These are phyloP conservation scores for Heliconius cydno DNA, from an alignment of 2,888 invertebrate genomes.

Conservation along the genomic window DNA sequence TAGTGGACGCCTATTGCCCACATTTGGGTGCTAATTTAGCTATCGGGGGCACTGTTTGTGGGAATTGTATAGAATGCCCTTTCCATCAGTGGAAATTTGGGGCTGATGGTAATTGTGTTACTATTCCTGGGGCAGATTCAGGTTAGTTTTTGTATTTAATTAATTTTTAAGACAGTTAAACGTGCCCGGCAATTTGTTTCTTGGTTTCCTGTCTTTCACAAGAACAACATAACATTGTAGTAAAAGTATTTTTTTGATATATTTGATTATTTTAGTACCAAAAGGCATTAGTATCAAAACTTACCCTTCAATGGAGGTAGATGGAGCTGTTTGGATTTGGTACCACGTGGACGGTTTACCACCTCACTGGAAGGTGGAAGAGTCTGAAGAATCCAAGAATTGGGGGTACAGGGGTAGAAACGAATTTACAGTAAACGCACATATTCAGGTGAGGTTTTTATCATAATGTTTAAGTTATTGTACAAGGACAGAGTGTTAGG, in stretches of 20 bases:
- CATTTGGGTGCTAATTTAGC: constrained; percentile 95
- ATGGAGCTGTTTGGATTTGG: constrained; percentile 92
- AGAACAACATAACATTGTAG: no score
- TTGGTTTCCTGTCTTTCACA: no score
- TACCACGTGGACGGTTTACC: constrained; percentile 88
- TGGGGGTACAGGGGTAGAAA: constrained; percentile 90
- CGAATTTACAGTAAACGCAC: constrained; percentile 89
- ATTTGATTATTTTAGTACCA: constrained; percentile 82
- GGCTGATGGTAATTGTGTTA: constrained; percentile 88
- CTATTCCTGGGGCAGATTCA: constrained; percentile 85
- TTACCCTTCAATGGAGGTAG: constrained; percentile 87
- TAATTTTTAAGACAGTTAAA: constrained; percentile 58
- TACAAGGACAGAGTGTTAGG: no score
- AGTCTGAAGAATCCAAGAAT: constrained; percentile 81
- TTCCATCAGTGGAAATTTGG: constrained; percentile 95
- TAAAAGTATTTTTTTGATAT: neutral
- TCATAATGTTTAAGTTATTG: neutral
- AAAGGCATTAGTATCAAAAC: constrained; percentile 86
- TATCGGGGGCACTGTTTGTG: constrained; percentile 89
- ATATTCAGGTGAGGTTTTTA: constrained; percentile 85
- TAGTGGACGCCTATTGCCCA: constrained; percentile 94
- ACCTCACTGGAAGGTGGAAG: constrained; percentile 87
- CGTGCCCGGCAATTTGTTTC: neutral
- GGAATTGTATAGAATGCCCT: constrained; percentile 92
- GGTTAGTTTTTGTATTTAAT: constrained; percentile 56